These are phyloP conservation scores for Notoglanidium macrostoma DNA, from an alignment of 2,797 vertebrate species.

Conservation along the genomic window DNA sequence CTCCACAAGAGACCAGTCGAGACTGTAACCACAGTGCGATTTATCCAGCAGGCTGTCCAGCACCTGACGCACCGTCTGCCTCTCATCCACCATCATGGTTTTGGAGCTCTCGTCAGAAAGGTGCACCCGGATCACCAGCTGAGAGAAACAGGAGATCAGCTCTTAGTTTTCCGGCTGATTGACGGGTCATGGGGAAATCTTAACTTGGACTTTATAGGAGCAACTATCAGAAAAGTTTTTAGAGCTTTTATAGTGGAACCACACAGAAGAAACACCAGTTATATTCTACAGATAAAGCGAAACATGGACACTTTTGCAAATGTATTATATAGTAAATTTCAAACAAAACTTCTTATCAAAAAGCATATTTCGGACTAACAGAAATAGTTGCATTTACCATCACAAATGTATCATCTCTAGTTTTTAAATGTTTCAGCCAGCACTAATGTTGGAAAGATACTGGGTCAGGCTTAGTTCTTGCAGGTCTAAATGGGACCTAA, in stretches of 20 bases:
- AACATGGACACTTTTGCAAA: background rate
- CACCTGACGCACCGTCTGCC: slow-evolving; percentile 96
- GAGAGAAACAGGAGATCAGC: background rate
- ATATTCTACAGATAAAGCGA: background rate
- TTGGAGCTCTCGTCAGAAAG: slow-evolving; percentile 98
- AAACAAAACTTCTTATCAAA: background rate
- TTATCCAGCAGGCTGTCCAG: slow-evolving; percentile 96
- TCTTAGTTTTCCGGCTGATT: background rate
- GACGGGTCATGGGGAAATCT: background rate
- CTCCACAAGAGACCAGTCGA: slow-evolving; percentile 97
- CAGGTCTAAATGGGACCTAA: background rate
- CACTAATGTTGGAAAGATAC: background rate
- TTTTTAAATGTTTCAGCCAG: background rate
- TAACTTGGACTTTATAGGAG: background rate
- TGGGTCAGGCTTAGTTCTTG: background rate
- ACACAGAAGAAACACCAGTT: background rate
- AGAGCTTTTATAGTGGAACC: background rate
- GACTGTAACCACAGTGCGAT: slow-evolving; percentile 93
- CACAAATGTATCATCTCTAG: background rate
- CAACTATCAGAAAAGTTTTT: background rate
- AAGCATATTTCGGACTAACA: background rate
- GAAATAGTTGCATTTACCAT: background rate
- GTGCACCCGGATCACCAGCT: slow-evolving; percentile 97
- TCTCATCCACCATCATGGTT: slow-evolving; percentile 99
- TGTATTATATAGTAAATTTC: background rate